phyloP scores from a whole-genome alignment of 1,140 invertebrate genomes.

The Caenorhabditis briggsae region DNA sequence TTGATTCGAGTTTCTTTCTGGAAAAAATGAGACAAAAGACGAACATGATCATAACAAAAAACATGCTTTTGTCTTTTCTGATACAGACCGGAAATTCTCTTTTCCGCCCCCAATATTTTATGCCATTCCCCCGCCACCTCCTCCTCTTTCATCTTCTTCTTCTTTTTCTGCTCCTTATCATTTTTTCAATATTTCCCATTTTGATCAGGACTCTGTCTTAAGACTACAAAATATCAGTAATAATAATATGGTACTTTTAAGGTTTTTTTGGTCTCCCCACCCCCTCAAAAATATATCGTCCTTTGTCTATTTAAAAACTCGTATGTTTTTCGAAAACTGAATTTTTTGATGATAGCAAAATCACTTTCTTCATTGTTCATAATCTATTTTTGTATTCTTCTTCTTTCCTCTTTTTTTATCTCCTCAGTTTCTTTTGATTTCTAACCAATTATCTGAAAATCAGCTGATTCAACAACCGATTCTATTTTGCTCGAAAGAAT shows the following conservation, averaged over 20 bases:
- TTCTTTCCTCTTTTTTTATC: not conserved
- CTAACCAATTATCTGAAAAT: not conserved
- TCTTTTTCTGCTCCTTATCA: not conserved
- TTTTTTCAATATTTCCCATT: not conserved
- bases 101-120: constrained; percentile 3
- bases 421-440: not conserved
- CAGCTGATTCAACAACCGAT: not conserved
- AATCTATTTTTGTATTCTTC: not conserved
- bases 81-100: constrained; percentile 30
- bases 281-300: not conserved
- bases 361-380: not conserved
- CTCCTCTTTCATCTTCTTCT: not conserved
- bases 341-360: not conserved
- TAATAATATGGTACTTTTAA: not conserved
- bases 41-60: not conserved
- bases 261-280: not conserved
- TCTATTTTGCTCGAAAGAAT: not conserved
- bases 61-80: not conserved
- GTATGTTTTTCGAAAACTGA: not conserved
- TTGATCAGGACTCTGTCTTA: constrained; percentile 22
- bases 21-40: not conserved
- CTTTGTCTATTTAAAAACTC: constrained; percentile 1
- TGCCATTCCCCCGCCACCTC: constrained; percentile 30
- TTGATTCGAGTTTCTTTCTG: not conserved
- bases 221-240: constrained; percentile 39